These are phyloP conservation scores for Chaetophractus vellerosus DNA, from an alignment of 2,797 vertebrate genomes.

Conservation along the genomic window DNA sequence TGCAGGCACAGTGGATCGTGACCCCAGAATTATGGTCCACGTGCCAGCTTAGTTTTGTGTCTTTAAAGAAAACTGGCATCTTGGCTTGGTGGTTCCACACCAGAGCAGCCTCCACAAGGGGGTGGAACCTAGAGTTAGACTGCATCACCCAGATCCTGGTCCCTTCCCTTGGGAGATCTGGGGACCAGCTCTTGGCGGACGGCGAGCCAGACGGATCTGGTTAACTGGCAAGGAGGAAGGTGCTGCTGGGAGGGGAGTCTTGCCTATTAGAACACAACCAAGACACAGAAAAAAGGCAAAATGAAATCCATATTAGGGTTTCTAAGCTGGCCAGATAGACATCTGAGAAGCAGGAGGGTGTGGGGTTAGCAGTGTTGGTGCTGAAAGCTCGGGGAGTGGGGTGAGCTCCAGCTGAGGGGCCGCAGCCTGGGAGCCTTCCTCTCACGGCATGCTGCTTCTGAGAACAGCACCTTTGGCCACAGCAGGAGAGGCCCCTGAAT, in stretches of 20 bases:
- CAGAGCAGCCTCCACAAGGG: neutral
- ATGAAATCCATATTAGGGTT: neutral
- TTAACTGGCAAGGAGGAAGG: neutral
- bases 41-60: slow-evolving; percentile 69
- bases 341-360: neutral
- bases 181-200: neutral
- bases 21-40: slow-evolving; percentile 69
- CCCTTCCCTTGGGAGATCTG: neutral
- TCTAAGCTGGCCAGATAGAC: neutral
- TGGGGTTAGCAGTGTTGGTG: neutral
- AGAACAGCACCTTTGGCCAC: neutral
- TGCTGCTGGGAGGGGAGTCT: neutral
- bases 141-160: slow-evolving; percentile 28
- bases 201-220: slow-evolving; percentile 43
- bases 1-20: neutral
- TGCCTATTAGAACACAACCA: neutral
- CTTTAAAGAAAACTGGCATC: slow-evolving; percentile 64
- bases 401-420: neutral
- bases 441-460: neutral
- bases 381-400: neutral
- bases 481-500: neutral
- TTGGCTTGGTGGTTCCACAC: slow-evolving; percentile 47
- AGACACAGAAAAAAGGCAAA: neutral
- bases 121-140: neutral
- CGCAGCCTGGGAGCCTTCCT: neutral